Base-by-base conservation (phyloP, 1,140 invertebrate species). In the Chelonus insularis region DNA sequence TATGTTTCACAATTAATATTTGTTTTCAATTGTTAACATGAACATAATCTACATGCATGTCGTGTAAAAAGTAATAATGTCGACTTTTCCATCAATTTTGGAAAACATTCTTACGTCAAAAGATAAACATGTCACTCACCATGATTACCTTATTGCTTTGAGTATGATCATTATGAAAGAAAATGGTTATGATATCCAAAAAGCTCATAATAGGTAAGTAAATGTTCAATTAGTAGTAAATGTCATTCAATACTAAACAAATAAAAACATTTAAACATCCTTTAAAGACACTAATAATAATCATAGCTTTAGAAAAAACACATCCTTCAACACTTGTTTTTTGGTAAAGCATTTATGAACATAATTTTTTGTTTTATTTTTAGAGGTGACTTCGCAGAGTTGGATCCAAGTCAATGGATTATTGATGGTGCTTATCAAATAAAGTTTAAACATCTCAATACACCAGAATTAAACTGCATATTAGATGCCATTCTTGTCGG, bases 81-180 rank as follows among this genome's bases (percentile, higher is more conserved):
- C 54, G 1, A 54, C 55, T 14, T 47, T 72, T 25, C 48, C 68
- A 2, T 66, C 68, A 6, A 64, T 43, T 1, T 47, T 77, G 12
- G 32, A 57, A 14, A 25, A 50, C 1, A 37, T 67, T 11, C 21
- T 69, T 8, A 36, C 39, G 23, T 62, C 57, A 41, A 62, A 75
- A 5, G 21, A 47, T 3, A 39, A 65, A 20, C 43, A 59, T 47
- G 60, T 68, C 1, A 66, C 29, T 7, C 67, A 69, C 16, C 67
- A 69, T 29, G 75, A 77, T 41, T 64, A 72, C 59, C 11, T 76
- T 1, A 64, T 77, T 60, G 69, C 69, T 5, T 48, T 76, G 25
- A 41, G 71, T 4, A 70, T 74, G 23, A 61, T 74, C 6, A 12
- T 77, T 0, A 68, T 74, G 59, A 50, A 62, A 3, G 74, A 77